Base-by-base conservation (phyloP, 2,888 invertebrate species). In the Hofmannophila pseudospretella region DNA sequence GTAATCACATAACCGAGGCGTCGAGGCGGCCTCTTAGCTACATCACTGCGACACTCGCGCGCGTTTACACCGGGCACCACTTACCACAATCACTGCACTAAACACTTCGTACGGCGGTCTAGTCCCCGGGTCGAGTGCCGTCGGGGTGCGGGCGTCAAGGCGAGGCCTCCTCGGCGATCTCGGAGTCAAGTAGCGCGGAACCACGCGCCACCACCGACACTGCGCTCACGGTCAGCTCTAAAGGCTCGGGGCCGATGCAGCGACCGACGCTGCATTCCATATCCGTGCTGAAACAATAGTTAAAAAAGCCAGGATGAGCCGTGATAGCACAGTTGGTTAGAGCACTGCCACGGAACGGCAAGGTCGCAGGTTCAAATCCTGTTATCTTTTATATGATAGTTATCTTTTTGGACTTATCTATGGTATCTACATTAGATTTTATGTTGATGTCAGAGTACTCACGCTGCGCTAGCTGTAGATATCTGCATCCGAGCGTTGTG, bases 181-280 rank as follows among this genome's bases (percentile, higher is more conserved):
- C 87, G 4, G 72, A 65, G 39, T 60, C 70, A 2, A 49, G 59
- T 37, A 49, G 53, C 34, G 42, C 55, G 16, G 62, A 44, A 4
- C 67, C 73, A 4, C 67, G 53, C 2, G 67, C 49, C 32, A 61
- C 52, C 14, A 67, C 73, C 2, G 69, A 51, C 23, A 64, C 60
- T 0, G 71, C 52, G 42, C 72, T 70, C 14, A 60, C 76, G 0
- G 72, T 60, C 49, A 79, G 45, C 49, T 80, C 82, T 7, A 72
- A 44, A 0, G 84, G 81, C 45, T 81, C 80, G 1, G 54, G 46
- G 1, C 71, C 64, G 4, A 50, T 42, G 36, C 74, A 77, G 1
- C 81, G 70, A 0, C 79, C 85, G n/a, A 86, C 85, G 51, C 85
- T 86, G 68, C 80, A 78, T 44, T 86, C 86, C 85, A 86, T 84